Evolutionary conservation across 2,888 invertebrate genomes (phyloP).

Genomic region (Epirrhoe tristata): DNA sequence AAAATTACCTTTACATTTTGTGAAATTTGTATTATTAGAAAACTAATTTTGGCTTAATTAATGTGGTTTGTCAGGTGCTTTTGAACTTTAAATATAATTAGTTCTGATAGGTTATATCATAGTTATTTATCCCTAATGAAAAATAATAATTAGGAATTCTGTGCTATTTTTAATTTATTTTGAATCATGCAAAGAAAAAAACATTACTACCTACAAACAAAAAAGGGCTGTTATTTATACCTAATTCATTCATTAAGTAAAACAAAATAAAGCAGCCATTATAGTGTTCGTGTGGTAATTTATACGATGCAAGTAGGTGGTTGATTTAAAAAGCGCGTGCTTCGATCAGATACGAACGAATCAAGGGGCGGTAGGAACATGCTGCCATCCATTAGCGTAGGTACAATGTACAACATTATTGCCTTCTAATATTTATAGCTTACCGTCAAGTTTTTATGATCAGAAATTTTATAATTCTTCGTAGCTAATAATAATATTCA

Average conservation of each 20-base stretch:
- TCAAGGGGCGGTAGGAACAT: conserved; percentile 35
- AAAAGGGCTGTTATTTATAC: background rate
- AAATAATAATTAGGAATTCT: too few species aligned
- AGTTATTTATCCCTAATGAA: too few species aligned
- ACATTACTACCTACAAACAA: too few species aligned
- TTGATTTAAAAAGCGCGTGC: conserved; percentile 42
- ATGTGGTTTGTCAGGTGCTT: background rate
- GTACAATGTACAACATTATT: conserved; percentile 28
- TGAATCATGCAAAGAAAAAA: background rate
- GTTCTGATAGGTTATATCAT: background rate
- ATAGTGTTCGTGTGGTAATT: conserved; percentile 30
- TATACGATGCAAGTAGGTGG: conserved; percentile 33
- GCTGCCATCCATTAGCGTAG: conserved; percentile 35
- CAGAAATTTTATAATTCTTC: background rate
- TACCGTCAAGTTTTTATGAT: conserved; percentile 3
- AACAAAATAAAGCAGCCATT: conserved; percentile 17
- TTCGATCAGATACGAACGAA: conserved; percentile 36
- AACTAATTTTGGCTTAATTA: background rate
- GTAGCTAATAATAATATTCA: too few species aligned
- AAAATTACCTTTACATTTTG: background rate
- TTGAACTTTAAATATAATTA: background rate
- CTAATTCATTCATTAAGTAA: conserved; percentile 10
- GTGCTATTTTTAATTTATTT: too few species aligned
- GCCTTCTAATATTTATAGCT: conserved; percentile 16
- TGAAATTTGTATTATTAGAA: background rate